Evolutionary conservation across 2,113 vertebrate species (phyloP).

Genomic region (Tilapia sparmanii): DNA sequence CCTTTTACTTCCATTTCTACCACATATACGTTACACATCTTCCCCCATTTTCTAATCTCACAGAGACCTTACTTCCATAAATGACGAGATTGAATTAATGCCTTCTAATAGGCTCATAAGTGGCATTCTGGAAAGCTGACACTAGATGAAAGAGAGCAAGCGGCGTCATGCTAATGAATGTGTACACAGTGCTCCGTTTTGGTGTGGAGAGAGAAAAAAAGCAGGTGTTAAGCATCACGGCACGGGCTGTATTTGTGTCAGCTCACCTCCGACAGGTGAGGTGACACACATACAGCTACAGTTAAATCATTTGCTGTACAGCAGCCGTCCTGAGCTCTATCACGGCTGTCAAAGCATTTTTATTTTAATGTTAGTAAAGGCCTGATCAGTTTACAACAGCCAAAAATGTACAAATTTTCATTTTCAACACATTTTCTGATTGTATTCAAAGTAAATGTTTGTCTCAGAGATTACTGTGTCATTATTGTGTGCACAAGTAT

Average conservation of each 20-base stretch:
- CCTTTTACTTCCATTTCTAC: not conserved
- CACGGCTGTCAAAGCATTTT: not conserved
- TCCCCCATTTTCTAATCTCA: not conserved
- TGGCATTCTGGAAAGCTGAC: constrained; percentile 8
- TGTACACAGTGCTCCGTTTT: constrained; percentile 20
- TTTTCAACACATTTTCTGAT: not conserved
- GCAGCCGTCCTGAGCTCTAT: not conserved
- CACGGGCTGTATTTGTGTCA: constrained; percentile 19
- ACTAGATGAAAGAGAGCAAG: not conserved
- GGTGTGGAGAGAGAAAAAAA: not conserved
- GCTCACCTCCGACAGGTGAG: not conserved
- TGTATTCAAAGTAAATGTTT: not conserved
- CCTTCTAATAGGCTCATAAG: constrained; percentile 13
- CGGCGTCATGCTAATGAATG: constrained; percentile 38
- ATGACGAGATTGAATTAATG: constrained; percentile 14
- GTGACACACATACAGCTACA: not conserved
- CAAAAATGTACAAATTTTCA: not conserved
- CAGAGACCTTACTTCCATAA: constrained; percentile 1
- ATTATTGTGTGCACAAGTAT: not conserved
- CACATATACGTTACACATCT: not conserved
- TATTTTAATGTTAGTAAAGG: not conserved
- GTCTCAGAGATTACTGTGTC: not conserved
- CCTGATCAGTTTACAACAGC: not conserved
- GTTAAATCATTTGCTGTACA: not conserved
- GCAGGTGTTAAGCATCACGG: constrained; percentile 24